These are phyloP conservation scores for Chaetodon auriga DNA, from an alignment of 2,113 vertebrate species.

Conservation along the genomic window DNA sequence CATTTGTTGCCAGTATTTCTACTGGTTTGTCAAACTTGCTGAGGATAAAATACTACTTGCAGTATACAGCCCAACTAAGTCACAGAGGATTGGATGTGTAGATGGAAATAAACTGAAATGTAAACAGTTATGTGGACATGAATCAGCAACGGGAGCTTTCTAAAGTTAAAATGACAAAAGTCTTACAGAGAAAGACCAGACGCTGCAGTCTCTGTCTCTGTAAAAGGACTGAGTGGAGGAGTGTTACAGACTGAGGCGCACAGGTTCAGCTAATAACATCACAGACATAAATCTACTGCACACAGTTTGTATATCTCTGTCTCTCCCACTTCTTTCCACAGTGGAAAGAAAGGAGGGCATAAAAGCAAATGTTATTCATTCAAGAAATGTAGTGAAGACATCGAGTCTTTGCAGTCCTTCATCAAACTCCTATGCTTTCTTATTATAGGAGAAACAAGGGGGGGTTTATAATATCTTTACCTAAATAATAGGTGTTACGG, in stretches of 20 bases:
- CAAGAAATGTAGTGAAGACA: background rate
- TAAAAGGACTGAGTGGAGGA: background rate
- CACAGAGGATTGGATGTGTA: background rate
- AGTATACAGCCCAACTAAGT: background rate
- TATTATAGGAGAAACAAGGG: background rate
- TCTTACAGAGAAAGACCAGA: constrained; percentile 19
- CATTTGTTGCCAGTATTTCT: background rate
- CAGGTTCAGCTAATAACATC: background rate
- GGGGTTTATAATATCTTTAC: too few relatives aligned
- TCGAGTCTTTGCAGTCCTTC: too few relatives aligned
- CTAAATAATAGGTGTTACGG: too few relatives aligned
- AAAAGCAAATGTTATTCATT: background rate
- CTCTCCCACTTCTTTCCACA: background rate
- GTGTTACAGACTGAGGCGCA: background rate
- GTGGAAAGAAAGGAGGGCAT: background rate
- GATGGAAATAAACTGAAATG: background rate
- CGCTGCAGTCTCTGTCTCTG: background rate
- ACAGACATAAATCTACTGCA: background rate
- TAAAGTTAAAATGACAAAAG: background rate
- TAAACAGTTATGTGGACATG: background rate
- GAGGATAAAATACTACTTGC: background rate
- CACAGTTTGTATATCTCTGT: background rate
- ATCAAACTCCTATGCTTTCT: background rate
- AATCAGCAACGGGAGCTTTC: background rate
- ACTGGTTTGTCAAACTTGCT: background rate